Base-by-base conservation (phyloP, 2,888 invertebrate species). In the Plebejus anna region DNA sequence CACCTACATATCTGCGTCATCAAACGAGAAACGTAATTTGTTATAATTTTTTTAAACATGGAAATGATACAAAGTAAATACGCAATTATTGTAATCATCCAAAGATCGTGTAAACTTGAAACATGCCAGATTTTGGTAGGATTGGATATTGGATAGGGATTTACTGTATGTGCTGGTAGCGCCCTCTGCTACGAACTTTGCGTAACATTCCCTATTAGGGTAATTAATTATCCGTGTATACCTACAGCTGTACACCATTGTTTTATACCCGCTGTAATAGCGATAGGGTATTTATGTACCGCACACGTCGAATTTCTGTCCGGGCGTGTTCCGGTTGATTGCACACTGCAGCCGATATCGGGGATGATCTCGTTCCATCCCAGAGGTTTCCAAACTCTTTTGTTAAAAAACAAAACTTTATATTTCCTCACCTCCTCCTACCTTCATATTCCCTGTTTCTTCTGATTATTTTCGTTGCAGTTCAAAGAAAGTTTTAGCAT, bases 261-360 rank as follows among this genome's bases (percentile, higher is more conserved):
- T 51, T 51, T 9, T 11, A 51, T n/a, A 57, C 55, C 55, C 4
- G n/a, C 2, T 57, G n/a, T n/a, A 57, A 16, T 59, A 9, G 11
- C 22, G 61, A 28, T 61, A 47, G 47, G 47, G 47, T 47, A 47
- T 47, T 4, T 51, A 55, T 36, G 66, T 32, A 61, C 61, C 28
- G 22, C 61, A 61, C 61, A 66, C 66, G 32, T 66, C 1, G 32
- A 66, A 66, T 13, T 32, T 66, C 13, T 32, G 32, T 32, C 66
- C 32, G 32, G 66, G 32, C 32, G 32, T 66, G 16, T 66, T 32
- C 11, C 66, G 66, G 66, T 66, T 66, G 66, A 66, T 66, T 66
- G 66, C 66, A 66, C 2, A 66, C 11, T 66, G 66, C 66, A 66
- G 32, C 66, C 66, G 66, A 66, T 66, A 66, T 66, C 32, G 66